Evolutionary conservation across 2,888 invertebrate species (phyloP).

Genomic region (Candidula unifasciata): DNA sequence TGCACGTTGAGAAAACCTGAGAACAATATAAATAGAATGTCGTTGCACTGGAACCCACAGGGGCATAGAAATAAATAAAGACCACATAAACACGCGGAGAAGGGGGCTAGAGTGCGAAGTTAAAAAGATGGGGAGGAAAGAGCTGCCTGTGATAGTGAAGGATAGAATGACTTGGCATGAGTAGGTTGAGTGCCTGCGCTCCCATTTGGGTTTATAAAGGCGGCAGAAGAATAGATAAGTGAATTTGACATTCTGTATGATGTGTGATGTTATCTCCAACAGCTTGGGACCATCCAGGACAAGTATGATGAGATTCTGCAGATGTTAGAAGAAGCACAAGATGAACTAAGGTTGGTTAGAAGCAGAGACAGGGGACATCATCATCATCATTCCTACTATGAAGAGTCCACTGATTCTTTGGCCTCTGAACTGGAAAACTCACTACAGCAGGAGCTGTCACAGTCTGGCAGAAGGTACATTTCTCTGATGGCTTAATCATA

Average conservation of each 20-base stretch:
- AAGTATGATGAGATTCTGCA: slow-evolving; percentile 90
- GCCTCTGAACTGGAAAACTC: slow-evolving; percentile 91
- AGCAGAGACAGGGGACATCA: slow-evolving; percentile 85
- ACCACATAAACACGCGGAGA: too few relatives aligned
- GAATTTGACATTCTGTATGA: not conserved
- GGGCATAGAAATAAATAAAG: too few relatives aligned
- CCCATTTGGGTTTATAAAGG: too few relatives aligned
- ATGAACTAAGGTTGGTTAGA: slow-evolving; percentile 75
- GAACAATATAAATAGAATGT: too few relatives aligned
- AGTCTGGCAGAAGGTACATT: slow-evolving; percentile 69
- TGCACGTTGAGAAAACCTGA: too few relatives aligned
- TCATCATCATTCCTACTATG: slow-evolving; percentile 77
- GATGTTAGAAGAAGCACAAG: slow-evolving; percentile 92
- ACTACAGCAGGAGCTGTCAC: slow-evolving; percentile 67
- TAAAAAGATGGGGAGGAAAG: too few relatives aligned
- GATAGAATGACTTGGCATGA: too few relatives aligned
- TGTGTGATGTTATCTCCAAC: not conserved
- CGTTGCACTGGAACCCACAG: too few relatives aligned
- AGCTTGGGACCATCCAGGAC: slow-evolving; percentile 84
- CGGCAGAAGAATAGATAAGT: too few relatives aligned
- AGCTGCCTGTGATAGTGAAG: too few relatives aligned
- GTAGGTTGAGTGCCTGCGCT: too few relatives aligned
- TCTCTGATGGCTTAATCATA: not conserved
- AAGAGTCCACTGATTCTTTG: slow-evolving; percentile 84
- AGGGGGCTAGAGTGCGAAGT: too few relatives aligned